These are phyloP conservation scores for Brenthis ino DNA, from an alignment of 2,888 invertebrate species.

Conservation along the genomic window DNA sequence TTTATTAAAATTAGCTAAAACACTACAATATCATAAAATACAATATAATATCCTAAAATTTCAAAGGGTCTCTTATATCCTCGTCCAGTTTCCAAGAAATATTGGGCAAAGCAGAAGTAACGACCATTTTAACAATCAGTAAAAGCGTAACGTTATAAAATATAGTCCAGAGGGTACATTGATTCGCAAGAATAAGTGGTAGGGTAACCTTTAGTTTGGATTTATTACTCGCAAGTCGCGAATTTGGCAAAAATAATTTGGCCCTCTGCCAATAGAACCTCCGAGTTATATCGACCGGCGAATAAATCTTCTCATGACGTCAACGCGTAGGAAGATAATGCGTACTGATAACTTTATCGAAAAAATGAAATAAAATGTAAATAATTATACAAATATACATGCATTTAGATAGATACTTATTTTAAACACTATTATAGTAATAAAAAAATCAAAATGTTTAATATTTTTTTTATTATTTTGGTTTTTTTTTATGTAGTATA, in stretches of 20 bases:
- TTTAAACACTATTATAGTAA: no score
- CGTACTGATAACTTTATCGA: constrained; percentile 10
- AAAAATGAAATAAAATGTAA: neutral
- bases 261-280: constrained; percentile 51
- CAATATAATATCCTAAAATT: neutral
- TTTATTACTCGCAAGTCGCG: constrained; percentile 58
- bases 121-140: constrained; percentile 32
- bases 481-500: no score
- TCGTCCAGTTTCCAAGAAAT: constrained; percentile 13
- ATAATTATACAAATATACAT: neutral
- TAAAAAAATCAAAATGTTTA: no score
- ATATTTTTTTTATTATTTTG: no score
- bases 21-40: neutral
- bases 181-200: constrained; percentile 40
- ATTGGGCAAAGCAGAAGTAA: constrained; percentile 28
- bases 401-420: no score
- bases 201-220: constrained; percentile 54
- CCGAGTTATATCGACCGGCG: constrained; percentile 28
- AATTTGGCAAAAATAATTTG: constrained; percentile 70
- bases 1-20: no score
- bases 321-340: constrained; percentile 23
- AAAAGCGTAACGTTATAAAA: constrained; percentile 33
- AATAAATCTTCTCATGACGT: constrained; percentile 33
- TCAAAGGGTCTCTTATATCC: neutral
- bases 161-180: constrained; percentile 36